Percentiles rank a stretch among this genome's conserved stretches.
These are phyloP conservation scores for Hypocryptadius cinnamomeus DNA, from an alignment of 2,113 vertebrate species.

Conservation along the genomic window DNA sequence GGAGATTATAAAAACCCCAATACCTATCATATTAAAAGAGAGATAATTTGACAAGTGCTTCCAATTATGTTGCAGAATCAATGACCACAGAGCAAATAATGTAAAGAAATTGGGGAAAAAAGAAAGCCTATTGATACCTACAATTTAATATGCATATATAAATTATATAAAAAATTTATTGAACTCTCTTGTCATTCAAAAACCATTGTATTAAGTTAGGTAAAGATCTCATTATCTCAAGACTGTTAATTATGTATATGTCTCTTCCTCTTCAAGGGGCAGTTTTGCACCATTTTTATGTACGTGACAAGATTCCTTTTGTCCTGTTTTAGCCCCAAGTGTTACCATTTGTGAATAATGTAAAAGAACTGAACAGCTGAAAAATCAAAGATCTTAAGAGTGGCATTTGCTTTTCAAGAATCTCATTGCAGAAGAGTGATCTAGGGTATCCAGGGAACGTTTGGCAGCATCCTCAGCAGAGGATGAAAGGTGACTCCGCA, in stretches of 20 bases:
- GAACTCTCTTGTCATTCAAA: not conserved
- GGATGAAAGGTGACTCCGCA: not conserved
- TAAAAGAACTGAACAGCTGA: not conserved
- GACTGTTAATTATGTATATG: not conserved
- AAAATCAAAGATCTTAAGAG: not conserved
- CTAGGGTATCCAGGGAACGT: not conserved
- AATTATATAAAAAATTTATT: not conserved
- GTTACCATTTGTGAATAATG: not conserved
- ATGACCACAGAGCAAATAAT: conserved; percentile 17
- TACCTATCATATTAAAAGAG: not conserved
- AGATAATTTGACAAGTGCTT: conserved; percentile 32
- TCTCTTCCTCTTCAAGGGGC: not conserved
- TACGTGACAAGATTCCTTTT: not conserved
- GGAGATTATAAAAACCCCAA: not conserved
- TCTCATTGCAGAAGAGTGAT: not conserved
- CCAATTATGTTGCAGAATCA: conserved; percentile 45
- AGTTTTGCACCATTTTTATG: not conserved
- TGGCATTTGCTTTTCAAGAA: not conserved
- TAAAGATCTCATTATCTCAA: not conserved
- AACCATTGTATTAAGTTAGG: not conserved
- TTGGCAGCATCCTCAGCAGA: not conserved
- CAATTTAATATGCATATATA: not conserved
- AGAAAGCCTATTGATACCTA: not conserved
- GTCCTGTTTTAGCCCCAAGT: not conserved
- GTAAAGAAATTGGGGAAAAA: not conserved